phyloP scores from a whole-genome alignment of 1,140 invertebrate genomes.

The Eulimnadia texana region DNA sequence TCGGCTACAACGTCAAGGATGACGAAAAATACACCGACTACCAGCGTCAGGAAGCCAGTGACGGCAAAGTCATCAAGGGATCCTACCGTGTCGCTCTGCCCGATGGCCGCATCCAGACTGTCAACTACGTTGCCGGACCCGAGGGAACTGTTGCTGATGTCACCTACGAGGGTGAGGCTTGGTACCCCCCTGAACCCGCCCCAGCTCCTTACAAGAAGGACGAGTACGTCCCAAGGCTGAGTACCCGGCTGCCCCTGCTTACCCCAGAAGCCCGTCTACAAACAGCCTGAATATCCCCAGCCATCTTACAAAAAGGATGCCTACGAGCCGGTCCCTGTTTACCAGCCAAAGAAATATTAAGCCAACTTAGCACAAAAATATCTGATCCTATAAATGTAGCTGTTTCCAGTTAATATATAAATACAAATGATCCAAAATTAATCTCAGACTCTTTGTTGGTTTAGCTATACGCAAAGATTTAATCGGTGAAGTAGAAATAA shows the following conservation, averaged over 20 bases:
- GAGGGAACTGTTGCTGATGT: conserved; percentile 21
- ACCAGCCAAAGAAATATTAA: background rate
- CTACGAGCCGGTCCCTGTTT: background rate
- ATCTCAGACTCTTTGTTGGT: too few species aligned
- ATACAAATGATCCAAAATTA: too few species aligned
- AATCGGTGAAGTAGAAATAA: too few species aligned
- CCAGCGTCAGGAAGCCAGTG: background rate
- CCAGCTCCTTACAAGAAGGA: conserved; percentile 7
- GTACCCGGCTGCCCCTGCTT: too few species aligned
- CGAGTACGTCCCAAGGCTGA: background rate
- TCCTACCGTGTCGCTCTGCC: conserved; percentile 22
- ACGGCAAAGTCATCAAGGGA: conserved; percentile 16
- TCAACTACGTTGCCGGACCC: conserved; percentile 21
- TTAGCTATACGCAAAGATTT: too few species aligned
- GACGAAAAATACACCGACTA: conserved; percentile 11
- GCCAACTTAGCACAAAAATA: too few species aligned
- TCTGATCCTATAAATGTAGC: too few species aligned
- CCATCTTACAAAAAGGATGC: background rate
- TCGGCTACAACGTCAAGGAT: conserved; percentile 14
- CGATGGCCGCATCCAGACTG: conserved; percentile 22
- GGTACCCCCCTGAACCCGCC: conserved; percentile 9
- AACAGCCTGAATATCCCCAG: background rate
- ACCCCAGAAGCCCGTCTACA: background rate
- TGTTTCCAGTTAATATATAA: too few species aligned
- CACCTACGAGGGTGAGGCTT: conserved; percentile 21